These are phyloP conservation scores for Canis aureus DNA, from an alignment of 2,113 vertebrate genomes.

Conservation along the genomic window DNA sequence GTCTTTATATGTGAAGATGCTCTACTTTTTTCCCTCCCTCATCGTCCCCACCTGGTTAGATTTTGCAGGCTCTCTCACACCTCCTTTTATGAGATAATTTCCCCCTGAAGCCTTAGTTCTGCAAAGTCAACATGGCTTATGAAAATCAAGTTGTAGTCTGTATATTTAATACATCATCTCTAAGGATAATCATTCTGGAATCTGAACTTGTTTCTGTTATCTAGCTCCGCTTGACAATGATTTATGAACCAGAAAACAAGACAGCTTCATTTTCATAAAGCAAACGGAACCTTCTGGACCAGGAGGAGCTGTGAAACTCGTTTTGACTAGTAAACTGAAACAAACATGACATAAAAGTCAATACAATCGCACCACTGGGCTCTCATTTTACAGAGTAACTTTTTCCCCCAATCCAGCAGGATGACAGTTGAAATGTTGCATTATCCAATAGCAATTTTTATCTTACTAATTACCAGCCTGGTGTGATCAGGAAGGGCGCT, in stretches of 20 bases:
- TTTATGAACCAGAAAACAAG: slow-evolving; percentile 92
- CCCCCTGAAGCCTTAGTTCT: slow-evolving; percentile 81
- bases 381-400: slow-evolving; percentile 86
- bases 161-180: slow-evolving; percentile 91
- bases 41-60: background rate
- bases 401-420: slow-evolving; percentile 77
- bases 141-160: slow-evolving; percentile 88
- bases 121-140: slow-evolving; percentile 88
- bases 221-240: slow-evolving; percentile 89
- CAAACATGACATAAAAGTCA: slow-evolving; percentile 93
- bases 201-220: slow-evolving; percentile 90
- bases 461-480: slow-evolving; percentile 85
- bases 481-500: slow-evolving; percentile 77
- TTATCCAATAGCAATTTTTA: slow-evolving; percentile 84
- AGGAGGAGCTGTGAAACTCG: slow-evolving; percentile 89
- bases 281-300: slow-evolving; percentile 89
- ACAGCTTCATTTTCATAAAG: slow-evolving; percentile 92
- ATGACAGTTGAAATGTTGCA: slow-evolving; percentile 86
- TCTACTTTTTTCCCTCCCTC: background rate
- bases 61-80: background rate
- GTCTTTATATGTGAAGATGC: background rate
- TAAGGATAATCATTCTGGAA: slow-evolving; percentile 90
- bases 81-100: slow-evolving; percentile 75
- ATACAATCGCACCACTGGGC: slow-evolving; percentile 87
- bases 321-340: slow-evolving; percentile 91